A percentile compares a stretch with the other conserved stretches of the same genome.
These are phyloP conservation scores for Callyntrura sp. DNA, from an alignment of 2,888 invertebrate species.

Conservation along the genomic window DNA sequence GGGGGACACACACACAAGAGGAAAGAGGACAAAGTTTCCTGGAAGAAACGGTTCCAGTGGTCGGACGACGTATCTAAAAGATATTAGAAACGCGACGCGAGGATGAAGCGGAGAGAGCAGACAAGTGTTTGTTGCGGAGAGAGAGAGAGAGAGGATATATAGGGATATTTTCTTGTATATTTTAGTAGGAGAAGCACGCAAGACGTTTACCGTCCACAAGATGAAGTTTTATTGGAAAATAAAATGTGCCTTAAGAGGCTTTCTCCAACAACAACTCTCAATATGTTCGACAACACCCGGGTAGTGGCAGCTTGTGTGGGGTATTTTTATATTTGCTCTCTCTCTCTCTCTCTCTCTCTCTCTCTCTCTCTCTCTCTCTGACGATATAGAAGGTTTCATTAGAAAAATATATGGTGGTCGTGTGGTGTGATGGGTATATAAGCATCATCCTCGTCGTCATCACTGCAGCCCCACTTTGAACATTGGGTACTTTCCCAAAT, in stretches of 20 bases:
- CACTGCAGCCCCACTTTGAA: no score
- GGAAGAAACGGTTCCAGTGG: no score
- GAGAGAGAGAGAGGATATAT: constrained; percentile 19
- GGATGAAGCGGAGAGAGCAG: constrained; percentile 15
- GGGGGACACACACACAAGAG: constrained; percentile 25
- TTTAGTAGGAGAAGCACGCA: constrained; percentile 83
- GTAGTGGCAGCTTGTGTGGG: no score
- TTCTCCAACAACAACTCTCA: constrained; percentile 69
- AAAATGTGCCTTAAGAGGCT: constrained; percentile 82
- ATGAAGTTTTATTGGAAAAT: constrained; percentile 84
- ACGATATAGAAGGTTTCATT: background rate
- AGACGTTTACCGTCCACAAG: constrained; percentile 82
- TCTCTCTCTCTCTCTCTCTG: no score
- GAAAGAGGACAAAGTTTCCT: constrained; percentile 1
- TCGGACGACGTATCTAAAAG: no score
- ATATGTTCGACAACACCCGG: constrained; percentile 18
- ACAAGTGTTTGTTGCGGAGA: constrained; percentile 17
- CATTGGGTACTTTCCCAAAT: constrained; percentile 79
- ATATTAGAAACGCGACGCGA: no score
- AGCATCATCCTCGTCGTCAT: background rate
- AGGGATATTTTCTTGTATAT: no score
- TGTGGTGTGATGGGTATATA: no score
- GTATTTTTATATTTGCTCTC: no score
- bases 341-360: no score
- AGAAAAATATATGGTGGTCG: background rate